These are phyloP conservation scores for Cephalopholis sonnerati DNA, from an alignment of 2,113 vertebrate species.

Conservation along the genomic window DNA sequence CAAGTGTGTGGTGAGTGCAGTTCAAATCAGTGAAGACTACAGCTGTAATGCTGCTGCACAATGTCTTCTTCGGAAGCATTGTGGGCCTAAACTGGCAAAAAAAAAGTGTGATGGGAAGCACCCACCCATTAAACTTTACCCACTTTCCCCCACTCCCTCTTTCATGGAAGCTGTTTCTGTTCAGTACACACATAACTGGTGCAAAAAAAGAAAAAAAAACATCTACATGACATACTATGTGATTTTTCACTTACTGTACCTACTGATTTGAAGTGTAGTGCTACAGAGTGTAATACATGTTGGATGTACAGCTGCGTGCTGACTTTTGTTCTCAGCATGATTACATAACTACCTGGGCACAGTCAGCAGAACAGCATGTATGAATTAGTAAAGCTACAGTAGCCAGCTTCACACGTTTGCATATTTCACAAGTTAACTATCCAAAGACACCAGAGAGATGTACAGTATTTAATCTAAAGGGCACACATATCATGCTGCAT, in stretches of 20 bases:
- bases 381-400: constrained; percentile 54
- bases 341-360: constrained; percentile 53
- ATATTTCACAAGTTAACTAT: not conserved
- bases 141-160: not conserved
- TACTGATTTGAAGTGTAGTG: not conserved
- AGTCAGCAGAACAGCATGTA: constrained; percentile 52
- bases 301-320: not conserved
- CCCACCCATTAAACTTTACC: not conserved
- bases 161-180: not conserved
- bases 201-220: too few species aligned
- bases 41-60: not conserved
- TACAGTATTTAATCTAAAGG: constrained; percentile 6
- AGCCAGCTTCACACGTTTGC: constrained; percentile 3
- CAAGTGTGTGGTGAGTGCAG: not conserved
- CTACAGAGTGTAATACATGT: not conserved
- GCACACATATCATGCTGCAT: not conserved
- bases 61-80: not conserved
- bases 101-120: not conserved
- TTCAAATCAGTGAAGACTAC: not conserved
- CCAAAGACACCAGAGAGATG: not conserved
- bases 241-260: not conserved
- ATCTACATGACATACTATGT: not conserved
- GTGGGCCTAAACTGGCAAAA: not conserved
- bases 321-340: constrained; percentile 1
- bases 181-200: too few species aligned